phyloP scores from a whole-genome alignment of 1,140 invertebrate genomes.

The Melanaphis sacchari region DNA sequence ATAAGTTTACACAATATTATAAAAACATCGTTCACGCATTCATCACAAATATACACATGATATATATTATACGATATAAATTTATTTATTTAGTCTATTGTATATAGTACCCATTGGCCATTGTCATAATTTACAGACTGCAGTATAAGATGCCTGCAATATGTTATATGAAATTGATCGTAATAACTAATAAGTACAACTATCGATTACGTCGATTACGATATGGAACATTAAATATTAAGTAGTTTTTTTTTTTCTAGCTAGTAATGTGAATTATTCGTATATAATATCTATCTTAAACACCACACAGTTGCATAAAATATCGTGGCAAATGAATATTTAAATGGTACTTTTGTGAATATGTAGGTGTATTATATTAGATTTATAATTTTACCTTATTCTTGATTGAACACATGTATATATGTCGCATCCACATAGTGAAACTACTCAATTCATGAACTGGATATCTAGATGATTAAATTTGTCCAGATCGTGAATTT shows the following conservation, averaged over 20 bases:
- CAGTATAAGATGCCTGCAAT: not conserved
- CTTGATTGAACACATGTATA: not conserved
- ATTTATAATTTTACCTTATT: not conserved
- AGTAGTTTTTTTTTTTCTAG: not conserved
- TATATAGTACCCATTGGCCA: not conserved
- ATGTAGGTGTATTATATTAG: not conserved
- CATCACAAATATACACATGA: not conserved
- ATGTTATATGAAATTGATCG: not conserved
- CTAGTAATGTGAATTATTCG: not conserved
- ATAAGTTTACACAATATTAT: not conserved
- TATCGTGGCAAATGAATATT: not conserved
- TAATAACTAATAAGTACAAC: not conserved
- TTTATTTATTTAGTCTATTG: conserved; percentile 9
- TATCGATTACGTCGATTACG: not conserved
- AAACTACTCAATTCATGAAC: too few relatives aligned
- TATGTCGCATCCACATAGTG: too few relatives aligned
- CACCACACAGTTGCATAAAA: not conserved
- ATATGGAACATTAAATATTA: not conserved
- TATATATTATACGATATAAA: not conserved
- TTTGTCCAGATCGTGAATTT: too few relatives aligned
- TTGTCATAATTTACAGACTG: not conserved
- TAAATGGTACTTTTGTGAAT: not conserved
- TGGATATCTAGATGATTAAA: too few relatives aligned
- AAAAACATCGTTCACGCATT: not conserved
- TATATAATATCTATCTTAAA: not conserved